phyloP scores from a whole-genome alignment of 2,888 invertebrate species.

The Phoronis australis region DNA sequence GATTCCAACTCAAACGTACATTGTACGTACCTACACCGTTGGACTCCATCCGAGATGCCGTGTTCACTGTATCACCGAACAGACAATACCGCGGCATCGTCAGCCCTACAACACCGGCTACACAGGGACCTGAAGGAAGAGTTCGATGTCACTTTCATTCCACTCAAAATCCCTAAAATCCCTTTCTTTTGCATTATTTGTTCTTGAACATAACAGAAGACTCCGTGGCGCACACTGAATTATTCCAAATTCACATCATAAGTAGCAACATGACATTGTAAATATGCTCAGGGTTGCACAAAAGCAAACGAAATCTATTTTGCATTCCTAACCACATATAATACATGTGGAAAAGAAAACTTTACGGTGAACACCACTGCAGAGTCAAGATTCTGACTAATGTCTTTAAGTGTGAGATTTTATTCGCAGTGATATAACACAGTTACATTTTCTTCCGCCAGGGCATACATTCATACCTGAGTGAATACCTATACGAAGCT shows the following conservation, averaged over 20 bases:
- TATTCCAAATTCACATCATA: too few relatives aligned
- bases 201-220: too few relatives aligned
- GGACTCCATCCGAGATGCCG: slow-evolving; percentile 43
- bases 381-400: not conserved
- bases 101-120: slow-evolving; percentile 83
- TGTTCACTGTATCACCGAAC: slow-evolving; percentile 47
- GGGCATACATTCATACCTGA: slow-evolving; percentile 30
- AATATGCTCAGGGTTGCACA: too few relatives aligned
- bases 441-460: too few relatives aligned
- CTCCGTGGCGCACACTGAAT: too few relatives aligned
- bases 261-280: too few relatives aligned
- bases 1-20: too few relatives aligned
- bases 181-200: too few relatives aligned
- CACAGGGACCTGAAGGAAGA: slow-evolving; percentile 51
- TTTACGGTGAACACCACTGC: not conserved
- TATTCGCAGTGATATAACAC: not conserved
- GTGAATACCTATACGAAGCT: slow-evolving; percentile 48
- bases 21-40: slow-evolving; percentile 37
- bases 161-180: too few relatives aligned
- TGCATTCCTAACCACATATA: too few relatives aligned
- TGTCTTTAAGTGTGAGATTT: not conserved
- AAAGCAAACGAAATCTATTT: too few relatives aligned
- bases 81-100: slow-evolving; percentile 86
- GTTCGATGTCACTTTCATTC: too few relatives aligned
- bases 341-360: not conserved